Evolutionary conservation across 1,140 invertebrate species (phyloP), one percentile per base, ranked within the genome.

Genomic region (Planococcus citri): DNA sequence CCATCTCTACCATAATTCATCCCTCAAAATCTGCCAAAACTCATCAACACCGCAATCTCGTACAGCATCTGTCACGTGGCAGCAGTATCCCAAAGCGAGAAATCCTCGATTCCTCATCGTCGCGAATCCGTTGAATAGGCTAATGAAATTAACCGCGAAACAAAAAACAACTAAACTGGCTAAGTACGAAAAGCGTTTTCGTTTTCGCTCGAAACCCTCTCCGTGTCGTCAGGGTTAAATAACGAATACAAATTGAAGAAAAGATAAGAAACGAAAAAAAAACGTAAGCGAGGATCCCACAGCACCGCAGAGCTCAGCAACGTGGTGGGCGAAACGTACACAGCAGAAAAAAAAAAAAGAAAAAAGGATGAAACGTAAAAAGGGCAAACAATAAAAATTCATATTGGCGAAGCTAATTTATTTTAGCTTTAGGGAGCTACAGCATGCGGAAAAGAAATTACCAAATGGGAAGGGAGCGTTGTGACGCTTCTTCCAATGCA

Each of bases 401-500:
- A 51, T 69, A 58, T 69, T 69, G 69, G 38, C 57, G 41, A 51
- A 25, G 69, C 38, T 25, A 57, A 27, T 57, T 69, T 58, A 22
- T 69, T 69, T 58, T 58, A 69, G 41, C 69, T 69, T 57, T 57
- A 57, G 41, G 38, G 38, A 51, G 57, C 69, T 69, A 22, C 33
- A n/a, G n/a, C n/a, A 57, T 60, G 20, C 29, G 70, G 67, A 71
- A 71, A 69, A 71, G 60, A 64, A 64, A 64, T 64, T 64, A 64
- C 60, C 9, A 25, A 64, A 71, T 57, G 68, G 68, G 68, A 58
- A 71, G 68, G 33, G 64, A 68, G 22, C 37, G 29, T 68, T 67
- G 67, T 60, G 68, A 71, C 67, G 70, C 68, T 70, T 71, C 69
- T 38, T 64, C 60, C 60, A 64, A 64, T 70, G 64, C 69, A 72